Percentiles rank a stretch among this genome's conserved stretches.
These are phyloP conservation scores for Bombus fervidus DNA, from an alignment of 1,140 invertebrate species.

Conservation along the genomic window DNA sequence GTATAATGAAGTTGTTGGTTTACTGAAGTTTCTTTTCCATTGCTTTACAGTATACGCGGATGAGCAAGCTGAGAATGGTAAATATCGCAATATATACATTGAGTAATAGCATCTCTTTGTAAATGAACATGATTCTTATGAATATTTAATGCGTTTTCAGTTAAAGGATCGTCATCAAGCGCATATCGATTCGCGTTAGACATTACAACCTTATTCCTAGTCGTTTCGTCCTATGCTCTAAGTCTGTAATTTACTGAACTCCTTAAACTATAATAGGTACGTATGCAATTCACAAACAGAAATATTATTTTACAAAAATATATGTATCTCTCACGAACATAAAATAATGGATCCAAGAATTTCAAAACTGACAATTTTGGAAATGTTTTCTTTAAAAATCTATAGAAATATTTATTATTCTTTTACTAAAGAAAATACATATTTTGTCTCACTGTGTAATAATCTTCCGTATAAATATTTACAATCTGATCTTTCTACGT, in stretches of 20 bases:
- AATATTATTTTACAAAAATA: neutral
- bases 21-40: constrained; percentile 5
- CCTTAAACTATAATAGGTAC: constrained; percentile 70
- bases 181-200: constrained; percentile 49
- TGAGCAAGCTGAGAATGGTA: constrained; percentile 29
- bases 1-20: neutral
- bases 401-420: neutral
- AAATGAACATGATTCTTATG: neutral
- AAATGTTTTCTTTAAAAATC: neutral
- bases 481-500: neutral
- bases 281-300: constrained; percentile 12
- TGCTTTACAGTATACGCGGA: constrained; percentile 13
- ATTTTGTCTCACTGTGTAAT: too few species aligned
- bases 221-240: constrained; percentile 72
- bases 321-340: neutral
- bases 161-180: constrained; percentile 43
- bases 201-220: constrained; percentile 70
- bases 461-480: neutral
- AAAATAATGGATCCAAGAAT: neutral
- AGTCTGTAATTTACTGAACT: constrained; percentile 72
- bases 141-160: constrained; percentile 47
- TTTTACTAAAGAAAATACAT: neutral
- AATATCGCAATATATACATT: neutral
- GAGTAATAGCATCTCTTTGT: neutral
- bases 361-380: too few species aligned